Conservation (phyloP, 1,140 invertebrate genomes). For the Drosophila rhopaloa region DNA sequence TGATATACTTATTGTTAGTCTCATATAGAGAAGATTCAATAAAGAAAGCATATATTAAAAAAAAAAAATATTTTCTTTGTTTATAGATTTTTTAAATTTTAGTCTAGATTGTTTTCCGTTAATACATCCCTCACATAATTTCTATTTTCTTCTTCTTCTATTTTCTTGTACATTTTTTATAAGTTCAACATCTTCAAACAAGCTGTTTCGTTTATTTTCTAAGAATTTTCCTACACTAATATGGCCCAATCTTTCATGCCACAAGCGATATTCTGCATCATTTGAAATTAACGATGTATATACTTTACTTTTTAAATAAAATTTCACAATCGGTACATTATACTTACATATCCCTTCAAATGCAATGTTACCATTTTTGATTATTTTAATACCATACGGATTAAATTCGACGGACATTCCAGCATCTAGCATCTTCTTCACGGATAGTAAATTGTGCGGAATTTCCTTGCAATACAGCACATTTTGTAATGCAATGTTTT, state of each 20-base stretch:
- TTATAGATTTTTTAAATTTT: not conserved
- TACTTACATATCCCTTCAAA: not conserved
- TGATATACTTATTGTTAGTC: too few species aligned
- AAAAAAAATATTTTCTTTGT: conserved; percentile 4
- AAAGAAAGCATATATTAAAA: too few species aligned
- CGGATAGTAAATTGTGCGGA: conserved; percentile 6
- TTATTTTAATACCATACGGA: conserved; percentile 1
- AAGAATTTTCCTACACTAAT: conserved; percentile 56
- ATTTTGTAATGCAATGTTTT: conserved; percentile 7
- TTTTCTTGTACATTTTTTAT: not conserved
- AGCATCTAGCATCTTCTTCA: conserved; percentile 5
- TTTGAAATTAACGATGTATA: conserved; percentile 7
- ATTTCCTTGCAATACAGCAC: conserved; percentile 13
- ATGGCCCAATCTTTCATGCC: conserved; percentile 48
- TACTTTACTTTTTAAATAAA: conserved; percentile 47
- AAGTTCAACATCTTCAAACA: conserved; percentile 62
- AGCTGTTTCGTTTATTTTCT: conserved; percentile 37
- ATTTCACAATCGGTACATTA: conserved; percentile 42
- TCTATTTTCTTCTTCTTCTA: too few species aligned
- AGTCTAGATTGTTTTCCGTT: conserved; percentile 1
- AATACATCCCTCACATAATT: conserved; percentile 7
- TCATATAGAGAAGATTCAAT: too few species aligned
- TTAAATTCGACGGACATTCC: conserved; percentile 10
- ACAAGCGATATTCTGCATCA: conserved; percentile 1
- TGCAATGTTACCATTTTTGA: conserved; percentile 1